These are phyloP conservation scores for Hirtodrosophila duncani DNA, from an alignment of 2,888 invertebrate species.

Conservation along the genomic window DNA sequence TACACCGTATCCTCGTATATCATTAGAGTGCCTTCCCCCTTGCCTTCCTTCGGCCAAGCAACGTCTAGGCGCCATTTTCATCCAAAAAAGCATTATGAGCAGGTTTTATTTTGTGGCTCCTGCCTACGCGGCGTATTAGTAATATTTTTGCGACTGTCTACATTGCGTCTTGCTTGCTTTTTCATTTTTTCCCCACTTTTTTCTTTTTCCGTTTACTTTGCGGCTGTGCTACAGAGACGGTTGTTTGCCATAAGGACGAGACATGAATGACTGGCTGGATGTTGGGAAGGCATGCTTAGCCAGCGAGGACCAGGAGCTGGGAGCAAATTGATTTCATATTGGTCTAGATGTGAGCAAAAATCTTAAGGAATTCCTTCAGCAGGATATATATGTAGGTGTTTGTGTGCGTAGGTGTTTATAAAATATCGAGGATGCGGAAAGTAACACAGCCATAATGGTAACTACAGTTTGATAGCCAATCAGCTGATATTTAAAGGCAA, in stretches of 20 bases:
- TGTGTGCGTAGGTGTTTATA: not conserved
- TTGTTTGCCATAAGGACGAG: conserved; percentile 19
- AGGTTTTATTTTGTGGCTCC: conserved; percentile 38
- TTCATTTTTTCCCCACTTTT: conserved; percentile 5
- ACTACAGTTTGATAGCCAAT: no score
- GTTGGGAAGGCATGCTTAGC: conserved; percentile 4
- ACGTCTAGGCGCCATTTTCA: conserved; percentile 45
- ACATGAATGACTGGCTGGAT: conserved; percentile 1
- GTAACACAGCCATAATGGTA: no score
- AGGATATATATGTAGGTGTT: not conserved
- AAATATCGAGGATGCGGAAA: no score
- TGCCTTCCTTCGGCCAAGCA: not conserved
- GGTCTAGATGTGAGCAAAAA: conserved; percentile 14
- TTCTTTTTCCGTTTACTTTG: conserved; percentile 33
- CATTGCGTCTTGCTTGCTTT: conserved; percentile 36
- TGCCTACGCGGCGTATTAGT: conserved; percentile 62
- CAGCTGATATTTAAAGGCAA: no score
- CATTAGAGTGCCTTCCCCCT: conserved; percentile 43
- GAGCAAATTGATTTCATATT: conserved; percentile 52
- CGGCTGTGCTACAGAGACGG: conserved; percentile 41
- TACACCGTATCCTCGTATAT: conserved; percentile 48
- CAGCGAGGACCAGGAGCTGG: not conserved
- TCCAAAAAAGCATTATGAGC: conserved; percentile 62
- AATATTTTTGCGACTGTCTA: conserved; percentile 63
- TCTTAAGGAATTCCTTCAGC: not conserved